Evolutionary conservation across 2,113 vertebrate genomes (phyloP).

Genomic region (Vidua macroura): DNA sequence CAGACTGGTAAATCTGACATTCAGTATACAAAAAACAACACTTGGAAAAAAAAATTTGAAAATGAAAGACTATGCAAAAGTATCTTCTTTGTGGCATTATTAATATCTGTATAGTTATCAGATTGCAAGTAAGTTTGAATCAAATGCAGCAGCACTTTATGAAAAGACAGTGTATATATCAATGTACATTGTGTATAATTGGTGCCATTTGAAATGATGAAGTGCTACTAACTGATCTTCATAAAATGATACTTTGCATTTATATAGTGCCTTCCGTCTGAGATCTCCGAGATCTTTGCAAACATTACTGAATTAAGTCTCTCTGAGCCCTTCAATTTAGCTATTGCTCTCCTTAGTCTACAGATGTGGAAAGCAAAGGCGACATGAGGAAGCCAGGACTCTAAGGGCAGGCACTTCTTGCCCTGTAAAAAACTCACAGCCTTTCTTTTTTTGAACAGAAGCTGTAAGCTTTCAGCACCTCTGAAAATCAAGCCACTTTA

Average conservation of each 20-base stretch:
- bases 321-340: not conserved
- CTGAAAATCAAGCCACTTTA: conserved; percentile 37
- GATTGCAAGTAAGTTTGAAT: conserved; percentile 35
- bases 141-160: conserved; percentile 31
- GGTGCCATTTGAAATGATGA: conserved; percentile 58
- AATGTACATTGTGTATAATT: conserved; percentile 52
- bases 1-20: not conserved
- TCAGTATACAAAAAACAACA: not conserved
- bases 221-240: conserved; percentile 50
- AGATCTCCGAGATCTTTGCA: conserved; percentile 9
- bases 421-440: not conserved
- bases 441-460: conserved; percentile 3
- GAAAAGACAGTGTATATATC: conserved; percentile 49
- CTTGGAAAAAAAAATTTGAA: not conserved
- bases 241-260: conserved; percentile 63
- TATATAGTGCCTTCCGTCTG: conserved; percentile 47
- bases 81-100: not conserved
- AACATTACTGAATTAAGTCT: conserved; percentile 23
- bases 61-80: not conserved
- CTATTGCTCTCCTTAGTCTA: not conserved
- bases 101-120: conserved; percentile 32
- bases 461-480: conserved; percentile 9
- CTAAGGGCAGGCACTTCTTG: not conserved
- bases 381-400: not conserved
- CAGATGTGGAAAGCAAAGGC: not conserved